Conservation (phyloP, 2,113 vertebrate species). For the Varanus salvator region DNA sequence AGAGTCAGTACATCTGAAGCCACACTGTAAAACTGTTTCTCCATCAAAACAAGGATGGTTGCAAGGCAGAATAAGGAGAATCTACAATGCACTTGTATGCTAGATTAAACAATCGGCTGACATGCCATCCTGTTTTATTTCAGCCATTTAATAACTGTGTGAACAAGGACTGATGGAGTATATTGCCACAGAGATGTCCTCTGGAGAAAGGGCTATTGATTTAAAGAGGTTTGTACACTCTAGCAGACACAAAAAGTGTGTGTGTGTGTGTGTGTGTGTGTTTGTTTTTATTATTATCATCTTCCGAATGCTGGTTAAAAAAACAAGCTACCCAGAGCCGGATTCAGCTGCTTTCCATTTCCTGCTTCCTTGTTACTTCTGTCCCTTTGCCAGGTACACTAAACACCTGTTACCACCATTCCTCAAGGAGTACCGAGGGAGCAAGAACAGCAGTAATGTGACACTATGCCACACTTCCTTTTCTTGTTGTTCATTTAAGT, state of each 20-base stretch:
- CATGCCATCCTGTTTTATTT: not conserved
- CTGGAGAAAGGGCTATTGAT: conserved; percentile 14
- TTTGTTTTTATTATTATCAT: conserved; percentile 29
- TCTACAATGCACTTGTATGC: not conserved
- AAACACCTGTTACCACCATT: conserved; percentile 1
- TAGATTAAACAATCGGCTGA: not conserved
- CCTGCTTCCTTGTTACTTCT: conserved; percentile 32
- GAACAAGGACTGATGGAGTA: conserved; percentile 19
- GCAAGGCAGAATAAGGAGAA: not conserved
- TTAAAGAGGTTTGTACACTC: not conserved
- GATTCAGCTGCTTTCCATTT: conserved; percentile 54
- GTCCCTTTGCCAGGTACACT: conserved; percentile 22
- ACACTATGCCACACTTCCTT: not conserved
- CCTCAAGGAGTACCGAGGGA: not conserved
- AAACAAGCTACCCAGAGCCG: conserved; percentile 14
- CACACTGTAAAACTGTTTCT: not conserved
- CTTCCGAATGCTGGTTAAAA: conserved; percentile 25
- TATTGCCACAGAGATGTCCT: conserved; percentile 21
- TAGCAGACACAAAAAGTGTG: conserved; percentile 36
- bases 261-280: conserved; percentile 40
- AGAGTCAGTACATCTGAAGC: no score
- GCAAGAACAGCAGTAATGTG: not conserved
- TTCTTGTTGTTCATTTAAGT: not conserved
- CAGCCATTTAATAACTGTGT: conserved; percentile 15
- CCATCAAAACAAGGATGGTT: not conserved